phyloP scores from a whole-genome alignment of 2,113 vertebrate genomes.

The Actenoides lindsayi region DNA sequence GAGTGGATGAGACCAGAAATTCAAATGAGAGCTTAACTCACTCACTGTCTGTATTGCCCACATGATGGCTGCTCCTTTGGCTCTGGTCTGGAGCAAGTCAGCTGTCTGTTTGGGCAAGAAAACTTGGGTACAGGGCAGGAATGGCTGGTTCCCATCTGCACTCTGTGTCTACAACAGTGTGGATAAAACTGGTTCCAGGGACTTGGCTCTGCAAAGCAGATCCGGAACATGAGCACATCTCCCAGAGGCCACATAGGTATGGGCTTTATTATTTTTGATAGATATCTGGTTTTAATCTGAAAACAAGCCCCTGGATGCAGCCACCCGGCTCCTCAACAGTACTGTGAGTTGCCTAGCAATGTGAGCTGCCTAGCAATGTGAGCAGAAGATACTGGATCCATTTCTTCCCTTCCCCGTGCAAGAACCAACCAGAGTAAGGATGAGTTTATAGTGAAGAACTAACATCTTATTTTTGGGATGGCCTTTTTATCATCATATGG shows the following conservation, averaged over 20 bases:
- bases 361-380: neutral
- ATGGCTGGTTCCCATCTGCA: neutral
- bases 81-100: neutral
- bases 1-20: constrained; percentile 37
- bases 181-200: constrained; percentile 21
- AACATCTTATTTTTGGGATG: neutral
- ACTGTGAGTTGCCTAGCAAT: neutral
- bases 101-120: neutral
- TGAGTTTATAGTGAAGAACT: neutral
- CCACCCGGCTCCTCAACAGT: neutral
- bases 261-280: constrained; percentile 17
- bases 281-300: constrained; percentile 51
- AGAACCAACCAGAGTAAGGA: neutral
- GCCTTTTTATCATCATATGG: neutral
- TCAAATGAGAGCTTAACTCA: constrained; percentile 14
- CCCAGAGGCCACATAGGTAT: constrained; percentile 30
- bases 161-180: neutral
- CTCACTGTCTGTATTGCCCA: neutral
- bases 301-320: constrained; percentile 9
- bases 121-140: neutral
- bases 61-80: constrained; percentile 41
- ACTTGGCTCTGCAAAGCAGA: constrained; percentile 15
- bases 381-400: constrained; percentile 1
- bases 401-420: neutral
- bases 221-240: constrained; percentile 2